A percentile compares a stretch with the other conserved stretches of the same genome.
Conservation (phyloP, 1,140 invertebrate genomes). For the Idris sp. region DNA sequence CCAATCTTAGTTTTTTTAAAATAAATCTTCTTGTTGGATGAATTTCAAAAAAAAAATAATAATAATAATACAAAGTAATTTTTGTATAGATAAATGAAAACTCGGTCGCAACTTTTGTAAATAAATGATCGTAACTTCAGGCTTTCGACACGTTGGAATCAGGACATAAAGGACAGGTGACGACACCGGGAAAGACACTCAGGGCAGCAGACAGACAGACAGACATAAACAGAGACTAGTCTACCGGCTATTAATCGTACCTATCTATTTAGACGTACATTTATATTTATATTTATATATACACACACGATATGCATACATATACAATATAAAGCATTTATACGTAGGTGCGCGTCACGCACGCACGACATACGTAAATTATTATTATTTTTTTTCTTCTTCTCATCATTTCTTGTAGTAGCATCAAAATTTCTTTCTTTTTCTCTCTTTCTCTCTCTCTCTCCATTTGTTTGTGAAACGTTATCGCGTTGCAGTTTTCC, state of each 20-base stretch:
- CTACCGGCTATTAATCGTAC: slow-evolving; percentile 73
- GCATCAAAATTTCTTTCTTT: slow-evolving; percentile 39
- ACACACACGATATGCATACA: slow-evolving; percentile 68
- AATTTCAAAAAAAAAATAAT: no score
- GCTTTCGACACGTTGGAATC: slow-evolving; percentile 34
- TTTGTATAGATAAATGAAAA: no score
- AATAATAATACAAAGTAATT: no score
- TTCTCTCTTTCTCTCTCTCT: background rate
- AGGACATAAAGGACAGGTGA: slow-evolving; percentile 55
- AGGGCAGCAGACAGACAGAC: slow-evolving; percentile 74
- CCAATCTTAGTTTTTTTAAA: no score
- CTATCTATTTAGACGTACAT: slow-evolving; percentile 67
- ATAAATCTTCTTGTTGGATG: no score
- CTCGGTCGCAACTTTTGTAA: no score
- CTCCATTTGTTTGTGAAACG: slow-evolving; percentile 45
- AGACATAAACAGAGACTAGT: slow-evolving; percentile 76
- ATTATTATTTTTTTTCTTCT: no score
- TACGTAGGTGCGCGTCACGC: slow-evolving; percentile 42
- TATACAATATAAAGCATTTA: slow-evolving; percentile 65
- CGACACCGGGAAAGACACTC: slow-evolving; percentile 75
- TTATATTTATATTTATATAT: slow-evolving; percentile 66
- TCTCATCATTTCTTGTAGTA: slow-evolving; percentile 51
- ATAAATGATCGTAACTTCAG: slow-evolving; percentile 37
- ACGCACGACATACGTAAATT: slow-evolving; percentile 33
- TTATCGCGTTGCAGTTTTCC: slow-evolving; percentile 43